Conservation (phyloP, 2,797 vertebrate species). For the Cottoperca gobio region DNA sequence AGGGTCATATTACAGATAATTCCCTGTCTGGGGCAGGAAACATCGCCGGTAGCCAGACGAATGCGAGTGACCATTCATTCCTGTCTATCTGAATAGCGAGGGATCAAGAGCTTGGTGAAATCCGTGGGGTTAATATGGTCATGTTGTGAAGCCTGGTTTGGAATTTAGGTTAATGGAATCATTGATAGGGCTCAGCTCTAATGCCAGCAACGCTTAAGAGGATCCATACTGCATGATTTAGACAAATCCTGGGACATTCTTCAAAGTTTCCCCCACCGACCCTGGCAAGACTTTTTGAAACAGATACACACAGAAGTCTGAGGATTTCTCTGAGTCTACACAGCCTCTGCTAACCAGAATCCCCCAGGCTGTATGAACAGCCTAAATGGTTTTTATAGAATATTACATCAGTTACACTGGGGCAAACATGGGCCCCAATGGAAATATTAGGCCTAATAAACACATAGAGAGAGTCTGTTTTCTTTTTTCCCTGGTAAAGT, state of each 20-base stretch:
- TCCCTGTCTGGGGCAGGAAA: constrained; percentile 50
- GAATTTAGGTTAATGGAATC: constrained; percentile 83
- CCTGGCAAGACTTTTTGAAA: constrained; percentile 60
- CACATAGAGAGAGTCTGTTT: constrained; percentile 54
- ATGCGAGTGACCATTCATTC: constrained; percentile 58
- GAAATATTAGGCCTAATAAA: constrained; percentile 66
- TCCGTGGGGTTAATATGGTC: constrained; percentile 75
- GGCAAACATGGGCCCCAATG: constrained; percentile 46
- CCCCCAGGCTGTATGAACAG: constrained; percentile 63
- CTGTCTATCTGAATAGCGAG: constrained; percentile 50
- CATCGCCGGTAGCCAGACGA: constrained; percentile 50
- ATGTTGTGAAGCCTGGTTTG: constrained; percentile 68
- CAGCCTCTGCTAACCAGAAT: constrained; percentile 46
- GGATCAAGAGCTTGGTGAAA: constrained; percentile 78
- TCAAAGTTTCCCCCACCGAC: constrained; percentile 71
- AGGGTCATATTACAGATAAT: constrained; percentile 68
- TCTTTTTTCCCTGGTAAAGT: constrained; percentile 38
- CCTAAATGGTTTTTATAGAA: constrained; percentile 60
- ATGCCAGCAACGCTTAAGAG: constrained; percentile 73
- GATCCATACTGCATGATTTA: constrained; percentile 77
- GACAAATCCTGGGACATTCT: constrained; percentile 77
- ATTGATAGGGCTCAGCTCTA: constrained; percentile 76
- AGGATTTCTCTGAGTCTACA: constrained; percentile 58
- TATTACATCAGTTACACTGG: constrained; percentile 65
- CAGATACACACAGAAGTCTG: constrained; percentile 42